These are phyloP conservation scores for Amphilophus citrinellus DNA, from an alignment of 2,113 vertebrate species.

Conservation along the genomic window DNA sequence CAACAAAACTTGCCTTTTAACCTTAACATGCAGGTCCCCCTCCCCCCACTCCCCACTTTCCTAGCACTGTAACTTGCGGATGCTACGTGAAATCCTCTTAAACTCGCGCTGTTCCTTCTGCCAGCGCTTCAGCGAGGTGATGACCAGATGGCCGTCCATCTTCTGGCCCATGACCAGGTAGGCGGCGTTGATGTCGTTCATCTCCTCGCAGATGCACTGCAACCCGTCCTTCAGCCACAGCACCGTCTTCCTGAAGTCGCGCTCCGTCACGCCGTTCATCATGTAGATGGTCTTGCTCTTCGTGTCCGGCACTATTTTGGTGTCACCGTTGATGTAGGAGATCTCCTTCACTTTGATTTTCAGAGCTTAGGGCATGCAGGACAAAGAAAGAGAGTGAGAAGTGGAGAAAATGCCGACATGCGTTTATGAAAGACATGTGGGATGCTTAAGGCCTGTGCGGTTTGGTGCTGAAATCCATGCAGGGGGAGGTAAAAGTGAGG, in stretches of 20 bases:
- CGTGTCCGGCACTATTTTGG: constrained; percentile 95
- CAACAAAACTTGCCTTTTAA: constrained; percentile 13
- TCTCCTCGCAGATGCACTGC: constrained; percentile 96
- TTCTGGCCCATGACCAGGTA: constrained; percentile 99
- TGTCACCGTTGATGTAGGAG: constrained; percentile 96
- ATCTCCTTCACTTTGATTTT: constrained; percentile 99
- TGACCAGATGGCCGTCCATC: constrained; percentile 92
- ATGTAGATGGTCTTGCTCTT: constrained; percentile 99
- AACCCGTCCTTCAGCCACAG: constrained; percentile 96
- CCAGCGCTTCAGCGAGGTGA: constrained; percentile 97
- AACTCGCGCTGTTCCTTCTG: constrained; percentile 95
- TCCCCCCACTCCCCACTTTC: background rate
- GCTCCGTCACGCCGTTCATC: constrained; percentile 92
- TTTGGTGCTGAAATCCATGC: background rate
- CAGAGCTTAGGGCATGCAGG: constrained; percentile 81
- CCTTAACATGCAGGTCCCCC: constrained; percentile 1
- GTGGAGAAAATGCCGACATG: background rate
- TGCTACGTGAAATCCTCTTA: constrained; percentile 96
- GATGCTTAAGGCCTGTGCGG: background rate
- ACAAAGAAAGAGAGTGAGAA: constrained; percentile 9
- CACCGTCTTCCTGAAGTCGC: constrained; percentile 91
- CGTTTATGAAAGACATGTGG: background rate
- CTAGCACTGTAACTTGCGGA: constrained; percentile 96
- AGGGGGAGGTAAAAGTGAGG: background rate
- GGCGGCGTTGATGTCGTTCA: constrained; percentile 95